Base-by-base conservation (phyloP, 2,888 invertebrate genomes). In the Tubulanus polymorphus region DNA sequence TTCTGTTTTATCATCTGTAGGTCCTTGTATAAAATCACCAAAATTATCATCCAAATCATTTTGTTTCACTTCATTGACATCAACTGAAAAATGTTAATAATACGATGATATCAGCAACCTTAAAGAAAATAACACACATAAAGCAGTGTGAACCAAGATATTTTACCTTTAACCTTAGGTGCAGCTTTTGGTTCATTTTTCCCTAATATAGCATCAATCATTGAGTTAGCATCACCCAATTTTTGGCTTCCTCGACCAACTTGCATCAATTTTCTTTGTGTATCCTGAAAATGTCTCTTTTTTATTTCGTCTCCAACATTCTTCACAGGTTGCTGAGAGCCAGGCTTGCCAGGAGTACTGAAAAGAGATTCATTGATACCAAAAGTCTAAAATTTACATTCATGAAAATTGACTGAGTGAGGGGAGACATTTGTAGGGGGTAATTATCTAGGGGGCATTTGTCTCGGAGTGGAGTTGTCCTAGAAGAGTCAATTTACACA, bases 161-260 rank as follows among this genome's bases (percentile, higher is more conserved):
- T 18, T 32, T 23, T 15, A 15, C 20, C 18, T 41, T 8, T 41
- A 10, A 41, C 18, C 6, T 8, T 41, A 5, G 2, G 18, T 29
- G 23, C 27, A 26, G 20, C 35, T 15, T 30, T 53, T 8, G 37
- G 48, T 6, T 59, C 53, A 12, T 58, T 49, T 32, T 37, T 49
- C 25, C 63, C 61, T n/a, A 63, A 53, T 32, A 63, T 62, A 37
- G 59, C 55, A 35, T 62, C 48, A 25, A 63, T 63, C 48, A 59
- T 28, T 6, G 49, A 49, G 32, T 61, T 60, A 5, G 60, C 59
- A 35, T 63, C 61, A 32, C 59, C 54, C 47, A 61, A 59, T 23
- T 41, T 41, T 41, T 18, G 41, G 5, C 41, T 23, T 41, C 18
- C 20, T 18, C 41, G 41, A 3, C 41, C 41, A 8, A 41, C 20